Evolutionary conservation across 2,113 vertebrate genomes (phyloP).

Genomic region (Okapia johnstoni): DNA sequence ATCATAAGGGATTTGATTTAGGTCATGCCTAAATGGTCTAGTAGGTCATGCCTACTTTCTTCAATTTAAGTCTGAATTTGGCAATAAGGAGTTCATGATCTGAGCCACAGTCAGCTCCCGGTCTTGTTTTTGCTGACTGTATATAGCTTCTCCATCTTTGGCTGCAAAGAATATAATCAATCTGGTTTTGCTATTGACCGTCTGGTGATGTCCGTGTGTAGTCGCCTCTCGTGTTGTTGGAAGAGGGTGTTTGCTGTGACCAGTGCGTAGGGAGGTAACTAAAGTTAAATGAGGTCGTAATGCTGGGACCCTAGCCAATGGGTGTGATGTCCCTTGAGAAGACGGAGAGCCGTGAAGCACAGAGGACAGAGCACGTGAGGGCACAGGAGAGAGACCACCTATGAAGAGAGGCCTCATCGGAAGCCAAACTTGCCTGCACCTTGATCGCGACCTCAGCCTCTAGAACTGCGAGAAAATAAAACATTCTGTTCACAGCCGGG

Average conservation of each 20-base stretch:
- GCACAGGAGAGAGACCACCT: neutral
- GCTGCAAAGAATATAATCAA: neutral
- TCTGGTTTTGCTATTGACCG: neutral
- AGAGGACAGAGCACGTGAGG: neutral
- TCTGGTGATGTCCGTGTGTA: neutral
- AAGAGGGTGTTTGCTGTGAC: neutral
- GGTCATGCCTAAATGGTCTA: neutral
- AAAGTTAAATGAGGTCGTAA: neutral
- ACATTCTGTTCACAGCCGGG: neutral
- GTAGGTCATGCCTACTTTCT: neutral
- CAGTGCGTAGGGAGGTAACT: neutral
- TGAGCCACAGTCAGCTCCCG: neutral
- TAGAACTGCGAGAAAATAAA: neutral
- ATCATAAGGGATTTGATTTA: neutral
- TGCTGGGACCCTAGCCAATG: accelerated
- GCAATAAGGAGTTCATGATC: neutral
- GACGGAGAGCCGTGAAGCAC: neutral
- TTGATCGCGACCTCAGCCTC: neutral
- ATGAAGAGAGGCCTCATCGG: neutral
- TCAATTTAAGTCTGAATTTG: neutral
- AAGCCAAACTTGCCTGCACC: neutral
- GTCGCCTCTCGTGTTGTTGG: accelerated
- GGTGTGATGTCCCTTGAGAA: neutral
- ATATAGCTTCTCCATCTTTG: neutral
- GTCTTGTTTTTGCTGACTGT: neutral